phyloP scores from a whole-genome alignment of 1,140 invertebrate genomes.

The Dreissena rostriformis region DNA sequence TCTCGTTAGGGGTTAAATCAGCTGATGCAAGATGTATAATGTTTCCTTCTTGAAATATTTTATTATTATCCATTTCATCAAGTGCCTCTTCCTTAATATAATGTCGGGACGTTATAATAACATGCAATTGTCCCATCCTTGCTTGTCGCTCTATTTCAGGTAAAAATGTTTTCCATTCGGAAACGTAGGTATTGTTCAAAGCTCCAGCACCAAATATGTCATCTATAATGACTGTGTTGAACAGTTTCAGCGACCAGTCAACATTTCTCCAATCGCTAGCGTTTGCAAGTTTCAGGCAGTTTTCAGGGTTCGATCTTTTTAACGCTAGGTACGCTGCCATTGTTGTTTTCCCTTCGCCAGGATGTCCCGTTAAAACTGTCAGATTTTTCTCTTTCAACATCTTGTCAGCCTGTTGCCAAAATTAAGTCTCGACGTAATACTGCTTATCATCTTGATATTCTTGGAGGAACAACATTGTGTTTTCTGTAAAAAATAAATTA shows the following conservation, averaged over 20 bases:
- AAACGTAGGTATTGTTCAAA: neutral
- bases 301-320: neutral
- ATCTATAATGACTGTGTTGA: conserved; percentile 24
- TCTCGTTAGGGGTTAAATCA: conserved; percentile 9
- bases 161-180: neutral
- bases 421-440: neutral
- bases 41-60: conserved; percentile 10
- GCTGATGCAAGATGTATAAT: neutral
- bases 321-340: conserved; percentile 11
- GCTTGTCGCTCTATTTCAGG: neutral
- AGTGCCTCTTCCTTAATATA: conserved; percentile 5
- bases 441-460: neutral
- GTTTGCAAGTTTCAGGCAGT: neutral
- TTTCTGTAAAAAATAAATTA: neutral
- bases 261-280: conserved; percentile 8
- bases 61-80: neutral
- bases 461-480: neutral
- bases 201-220: conserved; percentile 37
- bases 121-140: neutral
- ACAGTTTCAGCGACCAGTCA: neutral
- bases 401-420: neutral
- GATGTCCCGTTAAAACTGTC: conserved; percentile 5
- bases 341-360: conserved; percentile 36
- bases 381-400: neutral
- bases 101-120: conserved; percentile 25